Conservation (phyloP, 1,140 invertebrate genomes). For the Drosophila gunungcola region DNA sequence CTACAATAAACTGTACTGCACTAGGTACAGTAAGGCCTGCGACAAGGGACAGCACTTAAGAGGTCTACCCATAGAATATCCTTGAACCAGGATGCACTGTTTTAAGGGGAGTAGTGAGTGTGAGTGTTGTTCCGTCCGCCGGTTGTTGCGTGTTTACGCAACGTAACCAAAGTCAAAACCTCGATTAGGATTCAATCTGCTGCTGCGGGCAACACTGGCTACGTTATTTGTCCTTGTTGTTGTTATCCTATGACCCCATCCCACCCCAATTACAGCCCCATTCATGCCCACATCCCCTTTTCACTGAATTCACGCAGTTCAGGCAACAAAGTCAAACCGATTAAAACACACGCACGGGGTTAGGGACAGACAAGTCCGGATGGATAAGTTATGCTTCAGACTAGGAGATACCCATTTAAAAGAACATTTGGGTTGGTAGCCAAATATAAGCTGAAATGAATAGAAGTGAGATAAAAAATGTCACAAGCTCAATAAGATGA, state of each 20-base stretch:
- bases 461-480: too few species aligned
- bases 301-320: constrained; percentile 51
- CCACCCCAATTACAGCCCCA: neutral
- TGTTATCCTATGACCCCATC: constrained; percentile 6
- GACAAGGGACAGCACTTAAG: neutral
- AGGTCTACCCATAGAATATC: too few species aligned
- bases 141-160: constrained; percentile 81
- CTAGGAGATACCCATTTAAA: neutral
- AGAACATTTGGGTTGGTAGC: too few species aligned
- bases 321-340: constrained; percentile 77
- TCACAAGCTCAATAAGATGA: too few species aligned
- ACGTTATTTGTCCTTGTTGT: constrained; percentile 65
- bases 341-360: constrained; percentile 65
- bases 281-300: constrained; percentile 24
- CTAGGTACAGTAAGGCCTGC: constrained; percentile 14
- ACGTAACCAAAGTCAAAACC: constrained; percentile 83
- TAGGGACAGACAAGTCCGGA: constrained; percentile 16
- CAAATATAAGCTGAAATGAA: too few species aligned
- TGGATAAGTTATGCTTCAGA: neutral
- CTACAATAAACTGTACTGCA: constrained; percentile 68
- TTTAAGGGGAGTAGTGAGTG: neutral
- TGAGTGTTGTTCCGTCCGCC: constrained; percentile 18
- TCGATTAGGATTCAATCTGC: constrained; percentile 83
- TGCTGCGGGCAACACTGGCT: constrained; percentile 58
- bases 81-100: constrained; percentile 12